phyloP scores from a whole-genome alignment of 2,888 invertebrate genomes.

The Apotomis turbidana region DNA sequence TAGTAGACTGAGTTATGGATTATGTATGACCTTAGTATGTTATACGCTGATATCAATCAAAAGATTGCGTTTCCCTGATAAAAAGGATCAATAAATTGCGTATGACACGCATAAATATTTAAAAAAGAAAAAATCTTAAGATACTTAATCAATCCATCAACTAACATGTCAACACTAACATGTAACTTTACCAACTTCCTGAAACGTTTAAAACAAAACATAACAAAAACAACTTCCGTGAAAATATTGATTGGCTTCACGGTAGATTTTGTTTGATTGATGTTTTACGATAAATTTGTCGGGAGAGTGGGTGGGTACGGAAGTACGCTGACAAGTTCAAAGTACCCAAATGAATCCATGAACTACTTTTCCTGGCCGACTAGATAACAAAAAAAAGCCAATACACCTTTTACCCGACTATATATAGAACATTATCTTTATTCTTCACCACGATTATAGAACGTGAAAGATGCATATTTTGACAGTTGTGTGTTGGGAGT shows the following conservation, averaged over 20 bases:
- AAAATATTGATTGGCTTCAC: constrained; percentile 31
- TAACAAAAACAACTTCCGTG: constrained; percentile 27
- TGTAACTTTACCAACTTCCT: constrained; percentile 26
- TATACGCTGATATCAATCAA: no score
- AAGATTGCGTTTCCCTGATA: neutral
- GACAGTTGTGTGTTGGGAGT: no score
- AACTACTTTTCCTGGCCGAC: no score
- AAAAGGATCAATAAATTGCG: neutral
- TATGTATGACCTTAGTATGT: no score
- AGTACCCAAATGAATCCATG: neutral
- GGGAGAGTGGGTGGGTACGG: constrained; percentile 13
- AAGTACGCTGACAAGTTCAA: neutral
- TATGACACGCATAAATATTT: neutral
- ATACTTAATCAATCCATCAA: constrained; percentile 28
- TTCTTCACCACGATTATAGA: no score
- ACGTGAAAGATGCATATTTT: no score
- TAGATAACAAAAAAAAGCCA: no score
- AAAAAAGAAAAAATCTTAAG: neutral
- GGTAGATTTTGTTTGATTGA: constrained; percentile 26
- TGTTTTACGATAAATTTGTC: neutral
- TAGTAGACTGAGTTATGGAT: no score
- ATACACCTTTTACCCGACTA: no score
- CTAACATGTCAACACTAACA: constrained; percentile 20
- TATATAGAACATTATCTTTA: no score
- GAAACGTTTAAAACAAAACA: constrained; percentile 16